A percentile compares a stretch with the other conserved stretches of the same genome.
Conservation (phyloP, 2,113 vertebrate species). For the Macrotus californicus region DNA sequence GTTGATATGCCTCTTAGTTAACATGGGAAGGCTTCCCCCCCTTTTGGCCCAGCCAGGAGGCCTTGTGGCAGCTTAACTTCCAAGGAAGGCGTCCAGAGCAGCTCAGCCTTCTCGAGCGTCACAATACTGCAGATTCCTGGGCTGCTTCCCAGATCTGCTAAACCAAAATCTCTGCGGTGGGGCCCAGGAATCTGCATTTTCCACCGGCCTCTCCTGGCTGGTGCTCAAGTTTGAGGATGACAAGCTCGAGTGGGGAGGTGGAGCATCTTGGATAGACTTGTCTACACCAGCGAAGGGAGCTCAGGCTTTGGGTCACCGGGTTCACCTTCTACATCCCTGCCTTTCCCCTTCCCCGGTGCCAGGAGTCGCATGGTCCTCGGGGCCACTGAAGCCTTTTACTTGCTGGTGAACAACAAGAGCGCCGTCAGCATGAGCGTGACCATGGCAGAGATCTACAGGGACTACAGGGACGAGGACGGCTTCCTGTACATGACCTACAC, state of each 20-base stretch:
- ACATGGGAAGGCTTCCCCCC: fast-evolving
- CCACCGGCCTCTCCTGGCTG: neutral
- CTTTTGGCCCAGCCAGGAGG: neutral
- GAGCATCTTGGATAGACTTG: too few species aligned
- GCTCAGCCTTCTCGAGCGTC: fast-evolving
- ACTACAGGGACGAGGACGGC: slow-evolving; percentile 92
- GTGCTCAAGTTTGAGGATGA: neutral
- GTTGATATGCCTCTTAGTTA: neutral
- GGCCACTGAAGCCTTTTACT: slow-evolving; percentile 90
- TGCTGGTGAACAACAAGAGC: slow-evolving; percentile 87
- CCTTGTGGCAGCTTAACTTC: neutral
- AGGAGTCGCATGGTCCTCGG: slow-evolving; percentile 90
- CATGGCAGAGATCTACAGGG: slow-evolving; percentile 91
- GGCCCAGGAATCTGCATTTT: neutral
- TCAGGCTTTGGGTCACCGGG: neutral
- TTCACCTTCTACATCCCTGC: too few species aligned
- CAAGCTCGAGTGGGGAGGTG: neutral
- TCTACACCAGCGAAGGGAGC: neutral
- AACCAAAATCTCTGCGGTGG: neutral
- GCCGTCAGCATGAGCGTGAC: slow-evolving; percentile 89
- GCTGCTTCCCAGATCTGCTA: neutral
- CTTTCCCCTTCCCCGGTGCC: neutral
- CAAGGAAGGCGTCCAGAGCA: neutral
- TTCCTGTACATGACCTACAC: slow-evolving; percentile 95
- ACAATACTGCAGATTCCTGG: fast-evolving